Base-by-base conservation (phyloP, 1,140 invertebrate genomes). In the Pseudoatta argentina region DNA sequence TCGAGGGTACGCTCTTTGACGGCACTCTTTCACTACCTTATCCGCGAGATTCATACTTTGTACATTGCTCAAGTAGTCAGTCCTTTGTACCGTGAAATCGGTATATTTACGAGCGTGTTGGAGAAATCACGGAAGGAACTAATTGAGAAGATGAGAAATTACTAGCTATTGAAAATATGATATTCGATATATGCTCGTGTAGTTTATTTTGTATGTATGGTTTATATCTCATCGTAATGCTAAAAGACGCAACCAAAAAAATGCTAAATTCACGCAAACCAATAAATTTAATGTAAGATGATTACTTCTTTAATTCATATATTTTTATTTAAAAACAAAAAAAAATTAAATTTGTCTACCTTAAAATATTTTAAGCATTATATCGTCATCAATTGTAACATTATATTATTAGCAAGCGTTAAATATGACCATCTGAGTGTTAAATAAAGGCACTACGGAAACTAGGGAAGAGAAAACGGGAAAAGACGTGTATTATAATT, bases 1-100 rank as follows among this genome's bases (percentile, higher is more conserved):
- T 90, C 69, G 63, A 90, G 59, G 59, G 57, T 30, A 14, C 63
- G 39, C 18, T 48, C 79, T 83, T 83, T 75, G 69, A 73, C 24
- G 44, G 57, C 44, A 51, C 89, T 90, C 69, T 79, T 87, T 59
- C 76, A 48, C 71, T 78, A 34, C 64, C 55, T 77, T 78, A 87
- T 88, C 77, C 86, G 77, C 77, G 61, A 82, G 82, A 89, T 75
- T 91, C 89, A 34, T 89, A 63, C 87, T 87, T 63, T 51, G 44
- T 82, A 59, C 57, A 71, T 61, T 30, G 24, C 69, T 64, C 73
- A 48, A 53, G 27, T n/a, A 27, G 57, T 89, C 55, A 53, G 27
- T 77, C 44, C 30, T 72, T 64, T 64, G 57, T 24, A 3, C 44
- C 53, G 18, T 34, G 21, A 51, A 79, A 79, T 86, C 51, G 48